Conservation (phyloP, 1,140 invertebrate species). For the Lethrus apterus region DNA sequence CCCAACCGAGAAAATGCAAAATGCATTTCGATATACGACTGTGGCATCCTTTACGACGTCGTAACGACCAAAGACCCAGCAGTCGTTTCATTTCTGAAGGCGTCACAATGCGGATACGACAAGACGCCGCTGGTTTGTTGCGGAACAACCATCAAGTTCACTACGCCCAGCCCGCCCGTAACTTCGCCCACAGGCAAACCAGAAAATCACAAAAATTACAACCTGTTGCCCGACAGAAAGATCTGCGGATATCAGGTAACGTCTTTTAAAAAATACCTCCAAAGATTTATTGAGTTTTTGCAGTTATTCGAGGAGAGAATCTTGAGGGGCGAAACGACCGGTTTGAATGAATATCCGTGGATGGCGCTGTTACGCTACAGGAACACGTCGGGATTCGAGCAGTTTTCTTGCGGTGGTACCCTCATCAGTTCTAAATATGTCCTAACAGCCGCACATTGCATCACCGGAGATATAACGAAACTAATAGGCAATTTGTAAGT, state of each 20-base stretch:
- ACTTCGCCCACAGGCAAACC: too few relatives aligned
- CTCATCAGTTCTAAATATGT: constrained; percentile 45
- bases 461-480: constrained; percentile 22
- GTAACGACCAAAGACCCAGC: neutral
- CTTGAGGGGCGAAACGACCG: constrained; percentile 43
- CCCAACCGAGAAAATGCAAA: constrained; percentile 22
- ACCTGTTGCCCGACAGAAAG: constrained; percentile 19
- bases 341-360: constrained; percentile 61
- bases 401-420: constrained; percentile 46
- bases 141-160: too few relatives aligned
- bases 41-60: neutral
- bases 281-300: constrained; percentile 15
- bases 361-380: constrained; percentile 60
- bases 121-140: neutral
- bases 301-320: constrained; percentile 39
- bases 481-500: constrained; percentile 8
- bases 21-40: neutral
- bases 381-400: constrained; percentile 19
- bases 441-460: constrained; percentile 51
- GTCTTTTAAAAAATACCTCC: too few relatives aligned
- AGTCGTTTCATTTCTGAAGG: neutral
- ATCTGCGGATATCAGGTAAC: constrained; percentile 28
- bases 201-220: too few relatives aligned
- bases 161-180: too few relatives aligned
- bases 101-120: neutral